Percentiles rank a stretch among this genome's conserved stretches.
Conservation (phyloP, 2,797 vertebrate species). For the Amniataba percoides region DNA sequence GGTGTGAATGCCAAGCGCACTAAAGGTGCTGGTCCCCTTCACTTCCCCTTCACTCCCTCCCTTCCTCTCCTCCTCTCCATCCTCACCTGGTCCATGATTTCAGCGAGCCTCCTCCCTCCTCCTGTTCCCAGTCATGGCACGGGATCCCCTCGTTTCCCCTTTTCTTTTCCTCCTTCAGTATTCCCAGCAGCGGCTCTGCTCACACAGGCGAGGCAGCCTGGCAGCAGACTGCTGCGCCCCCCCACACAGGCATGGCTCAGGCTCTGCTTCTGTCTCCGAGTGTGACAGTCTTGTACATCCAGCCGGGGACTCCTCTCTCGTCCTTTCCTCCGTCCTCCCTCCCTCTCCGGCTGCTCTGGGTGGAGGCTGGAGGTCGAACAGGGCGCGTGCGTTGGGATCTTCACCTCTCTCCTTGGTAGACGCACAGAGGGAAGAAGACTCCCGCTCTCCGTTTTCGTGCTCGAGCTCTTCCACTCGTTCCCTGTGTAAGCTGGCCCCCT, state of each 20-base stretch:
- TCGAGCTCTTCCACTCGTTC: conserved; percentile 68
- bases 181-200: conserved; percentile 63
- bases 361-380: conserved; percentile 38
- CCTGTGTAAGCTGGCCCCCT: conserved; percentile 62
- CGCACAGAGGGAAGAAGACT: conserved; percentile 64
- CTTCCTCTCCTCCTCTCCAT: conserved; percentile 52
- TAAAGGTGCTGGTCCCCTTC: conserved; percentile 54
- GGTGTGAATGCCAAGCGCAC: conserved; percentile 46
- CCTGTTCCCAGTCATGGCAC: conserved; percentile 80
- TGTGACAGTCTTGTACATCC: conserved; percentile 72
- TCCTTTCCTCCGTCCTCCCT: conserved; percentile 24
- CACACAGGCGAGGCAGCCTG: conserved; percentile 69
- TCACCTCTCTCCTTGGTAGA: conserved; percentile 58
- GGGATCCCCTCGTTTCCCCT: conserved; percentile 42
- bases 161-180: conserved; percentile 47
- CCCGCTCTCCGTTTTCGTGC: conserved; percentile 72
- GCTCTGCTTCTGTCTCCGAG: conserved; percentile 49
- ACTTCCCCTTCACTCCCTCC: conserved; percentile 55
- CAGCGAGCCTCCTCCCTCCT: conserved; percentile 80
- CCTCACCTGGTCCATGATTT: conserved; percentile 88
- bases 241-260: conserved; percentile 71
- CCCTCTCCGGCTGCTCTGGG: conserved; percentile 28
- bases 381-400: conserved; percentile 43
- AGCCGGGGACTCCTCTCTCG: conserved; percentile 28
- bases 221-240: conserved; percentile 61